Base-by-base conservation (phyloP, 53 echinoderm and acorn worm species). In the Pentamera pediparva region DNA sequence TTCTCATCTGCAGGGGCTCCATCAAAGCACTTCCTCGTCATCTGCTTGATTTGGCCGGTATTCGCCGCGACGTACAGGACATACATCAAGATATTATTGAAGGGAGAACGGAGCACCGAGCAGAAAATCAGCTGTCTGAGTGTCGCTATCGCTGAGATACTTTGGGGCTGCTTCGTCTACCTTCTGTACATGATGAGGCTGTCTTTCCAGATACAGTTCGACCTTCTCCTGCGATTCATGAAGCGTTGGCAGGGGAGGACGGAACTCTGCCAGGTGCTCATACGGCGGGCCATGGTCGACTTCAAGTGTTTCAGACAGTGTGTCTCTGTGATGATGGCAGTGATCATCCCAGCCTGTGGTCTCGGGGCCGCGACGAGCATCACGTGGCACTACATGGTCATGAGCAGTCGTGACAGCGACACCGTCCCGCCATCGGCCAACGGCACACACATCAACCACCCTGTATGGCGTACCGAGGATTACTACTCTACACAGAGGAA, bases 131-230 rank as follows among this genome's bases (percentile, higher is more conserved):
- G 28, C 10, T 41, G 41, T 28, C 20, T 41, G 1, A 67, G 41
- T 8, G 67, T 67, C 9, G 39, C 29, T n/a, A 41, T 67, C 26
- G 41, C 67, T 10, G 67, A 67, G 25, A 11, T 67, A 12, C 40
- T 28, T 3, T 67, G 67, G 67, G 67, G 67, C 6, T 67, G 67
- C 30, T 67, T 41, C 45, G 30, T 67, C 28, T 67, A 38, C 39
- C 67, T 38, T 18, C 13, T 67, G 8, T 67, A 26, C 30, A 24
- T 67, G 27, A 41, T 67, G 15, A 5, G 67, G 28, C 6, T 29
- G 37, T 67, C 67, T 5, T 67, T 67, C 30, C 67, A 67, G 45
- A 67, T 38, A 4, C 67, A 67, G 10, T 41, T 39, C 10, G 6
- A 39, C 7, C 67, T 67, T 8, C 40, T 67, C 3, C 37, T 67